Percentiles rank a stretch among this genome's conserved stretches.
These are phyloP conservation scores for Cryptus armator DNA, from an alignment of 2,888 invertebrate species.

Conservation along the genomic window DNA sequence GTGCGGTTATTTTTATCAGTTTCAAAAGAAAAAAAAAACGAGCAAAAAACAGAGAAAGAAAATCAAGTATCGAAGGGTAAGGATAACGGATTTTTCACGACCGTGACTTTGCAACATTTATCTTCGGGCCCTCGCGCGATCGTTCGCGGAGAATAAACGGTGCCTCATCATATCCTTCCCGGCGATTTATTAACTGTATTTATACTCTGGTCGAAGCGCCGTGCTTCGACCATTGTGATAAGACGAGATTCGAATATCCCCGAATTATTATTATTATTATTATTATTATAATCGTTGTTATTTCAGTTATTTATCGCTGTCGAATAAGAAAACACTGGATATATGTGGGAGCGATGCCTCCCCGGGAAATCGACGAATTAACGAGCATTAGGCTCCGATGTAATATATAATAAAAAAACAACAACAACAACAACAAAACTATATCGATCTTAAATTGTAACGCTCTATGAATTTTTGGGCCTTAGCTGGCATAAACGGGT, in stretches of 20 bases:
- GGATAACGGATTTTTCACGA: slow-evolving; percentile 1
- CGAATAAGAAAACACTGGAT: not conserved
- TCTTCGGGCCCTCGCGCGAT: slow-evolving; percentile 45
- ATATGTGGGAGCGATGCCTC: slow-evolving; percentile 28
- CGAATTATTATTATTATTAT: slow-evolving; percentile 37
- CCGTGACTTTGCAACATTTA: slow-evolving; percentile 42
- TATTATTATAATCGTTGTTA: not conserved
- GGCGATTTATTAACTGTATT: slow-evolving; percentile 43
- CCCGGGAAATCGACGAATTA: slow-evolving; percentile 41
- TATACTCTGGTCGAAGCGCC: slow-evolving; percentile 23
- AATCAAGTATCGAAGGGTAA: not conserved
- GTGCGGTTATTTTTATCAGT: slow-evolving; percentile 8
- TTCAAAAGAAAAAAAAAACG: not conserved
- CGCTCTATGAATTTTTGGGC: slow-evolving; percentile 66
- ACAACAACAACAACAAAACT: not conserved
- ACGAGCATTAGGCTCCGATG: slow-evolving; percentile 56
- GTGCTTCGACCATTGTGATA: slow-evolving; percentile 14
- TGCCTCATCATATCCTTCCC: slow-evolving; percentile 28
- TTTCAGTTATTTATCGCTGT: not conserved
- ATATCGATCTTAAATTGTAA: slow-evolving; percentile 62
- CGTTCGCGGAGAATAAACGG: slow-evolving; percentile 46
- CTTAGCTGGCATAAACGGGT: slow-evolving; percentile 70
- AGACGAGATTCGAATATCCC: slow-evolving; percentile 9
- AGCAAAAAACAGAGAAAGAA: not conserved
- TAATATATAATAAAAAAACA: slow-evolving; percentile 49